A percentile compares a stretch with the other conserved stretches of the same genome.
These are phyloP conservation scores for Epizoanthus stellaris DNA, from an alignment of 92 coral and sea anemone genomes.

Conservation along the genomic window DNA sequence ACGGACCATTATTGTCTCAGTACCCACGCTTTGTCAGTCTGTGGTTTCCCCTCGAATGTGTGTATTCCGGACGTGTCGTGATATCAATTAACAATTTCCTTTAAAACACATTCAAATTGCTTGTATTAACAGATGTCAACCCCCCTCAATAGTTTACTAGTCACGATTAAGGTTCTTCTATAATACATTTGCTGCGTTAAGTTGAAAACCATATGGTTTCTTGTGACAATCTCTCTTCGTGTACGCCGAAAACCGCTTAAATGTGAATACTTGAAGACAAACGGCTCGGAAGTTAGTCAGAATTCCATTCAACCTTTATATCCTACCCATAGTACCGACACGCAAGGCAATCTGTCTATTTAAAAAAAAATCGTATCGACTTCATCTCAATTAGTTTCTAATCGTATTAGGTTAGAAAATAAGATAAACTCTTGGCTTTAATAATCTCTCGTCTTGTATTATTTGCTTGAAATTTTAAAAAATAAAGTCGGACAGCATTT, in stretches of 20 bases:
- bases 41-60: background rate
- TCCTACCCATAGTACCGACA: background rate
- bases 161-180: constrained; percentile 9
- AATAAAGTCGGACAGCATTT: too few species aligned
- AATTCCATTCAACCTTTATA: background rate
- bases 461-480: too few species aligned
- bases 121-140: constrained; percentile 1
- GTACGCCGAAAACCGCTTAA: background rate
- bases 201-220: constrained; percentile 8
- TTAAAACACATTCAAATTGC: background rate
- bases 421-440: too few species aligned
- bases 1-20: constrained; percentile 1
- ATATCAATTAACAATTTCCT: constrained; percentile 18
- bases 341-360: background rate
- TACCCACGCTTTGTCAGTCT: too few species aligned
- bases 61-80: background rate
- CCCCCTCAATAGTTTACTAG: constrained; percentile 4
- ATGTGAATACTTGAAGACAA: constrained; percentile 14
- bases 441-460: too few species aligned
- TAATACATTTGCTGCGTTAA: constrained; percentile 1
- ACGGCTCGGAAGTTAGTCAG: background rate
- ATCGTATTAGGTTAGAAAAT: constrained; percentile 4
- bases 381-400: constrained; percentile 18
- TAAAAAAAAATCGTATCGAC: background rate
- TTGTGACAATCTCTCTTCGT: background rate